Conservation (phyloP, 2,888 invertebrate genomes). For the Notodonta ziczac region DNA sequence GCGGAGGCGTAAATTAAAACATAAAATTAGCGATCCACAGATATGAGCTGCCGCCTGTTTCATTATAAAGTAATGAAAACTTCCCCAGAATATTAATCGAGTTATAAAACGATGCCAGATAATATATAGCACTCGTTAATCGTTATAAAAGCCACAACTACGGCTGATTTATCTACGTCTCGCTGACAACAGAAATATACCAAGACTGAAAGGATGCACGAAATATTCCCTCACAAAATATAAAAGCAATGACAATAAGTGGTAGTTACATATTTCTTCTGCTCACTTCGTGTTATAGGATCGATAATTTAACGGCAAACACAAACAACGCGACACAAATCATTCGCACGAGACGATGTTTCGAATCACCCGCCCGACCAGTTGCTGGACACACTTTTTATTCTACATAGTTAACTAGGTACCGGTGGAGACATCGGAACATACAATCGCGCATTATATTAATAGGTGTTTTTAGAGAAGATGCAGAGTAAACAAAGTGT, state of each 20-base stretch:
- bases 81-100: slow-evolving; percentile 65
- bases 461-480: slow-evolving; percentile 28
- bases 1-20: slow-evolving; percentile 67
- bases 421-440: slow-evolving; percentile 29
- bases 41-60: slow-evolving; percentile 62
- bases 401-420: slow-evolving; percentile 40
- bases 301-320: slow-evolving; percentile 46
- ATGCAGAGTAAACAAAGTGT: slow-evolving; percentile 58
- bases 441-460: slow-evolving; percentile 42
- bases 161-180: slow-evolving; percentile 14
- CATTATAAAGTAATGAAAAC: slow-evolving; percentile 76
- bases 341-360: slow-evolving; percentile 40
- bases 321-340: slow-evolving; percentile 44
- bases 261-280: slow-evolving; percentile 40
- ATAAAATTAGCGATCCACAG: slow-evolving; percentile 71
- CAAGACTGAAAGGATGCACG: slow-evolving; percentile 4
- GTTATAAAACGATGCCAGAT: slow-evolving; percentile 51
- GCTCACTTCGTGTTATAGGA: slow-evolving; percentile 37
- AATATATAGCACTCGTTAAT: slow-evolving; percentile 37
- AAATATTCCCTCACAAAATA: slow-evolving; percentile 26
- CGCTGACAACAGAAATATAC: slow-evolving; percentile 6
- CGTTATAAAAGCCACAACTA: slow-evolving; percentile 25
- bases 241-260: slow-evolving; percentile 37
- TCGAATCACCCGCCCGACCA: slow-evolving; percentile 37
- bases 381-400: slow-evolving; percentile 39